Evolutionary conservation across 2,797 vertebrate genomes (phyloP).

Genomic region (Anisognathus igniventris): DNA sequence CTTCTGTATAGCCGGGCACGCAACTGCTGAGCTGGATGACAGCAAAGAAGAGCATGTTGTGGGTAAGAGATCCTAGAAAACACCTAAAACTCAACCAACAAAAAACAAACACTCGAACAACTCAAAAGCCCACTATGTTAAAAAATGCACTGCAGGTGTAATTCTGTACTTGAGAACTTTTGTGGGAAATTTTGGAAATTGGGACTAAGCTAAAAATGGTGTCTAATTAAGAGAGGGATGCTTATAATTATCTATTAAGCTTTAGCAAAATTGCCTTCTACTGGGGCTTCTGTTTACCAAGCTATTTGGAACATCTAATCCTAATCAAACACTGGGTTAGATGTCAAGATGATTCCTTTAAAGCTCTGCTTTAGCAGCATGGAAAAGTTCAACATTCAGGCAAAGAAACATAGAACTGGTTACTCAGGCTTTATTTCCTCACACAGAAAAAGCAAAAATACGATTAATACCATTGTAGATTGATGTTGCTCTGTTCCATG

Average conservation of each 20-base stretch:
- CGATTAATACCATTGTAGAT: not conserved
- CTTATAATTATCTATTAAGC: not conserved
- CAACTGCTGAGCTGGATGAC: not conserved
- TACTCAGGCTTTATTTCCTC: not conserved
- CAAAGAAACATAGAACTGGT: not conserved
- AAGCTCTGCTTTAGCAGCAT: not conserved
- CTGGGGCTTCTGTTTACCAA: not conserved
- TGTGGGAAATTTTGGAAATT: not conserved
- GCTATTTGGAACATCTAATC: not conserved
- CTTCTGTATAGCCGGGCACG: not conserved
- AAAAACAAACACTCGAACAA: not conserved
- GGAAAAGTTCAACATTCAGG: not conserved
- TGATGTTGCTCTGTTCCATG: not conserved
- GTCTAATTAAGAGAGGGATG: not conserved
- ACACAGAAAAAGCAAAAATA: not conserved
- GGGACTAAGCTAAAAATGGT: not conserved
- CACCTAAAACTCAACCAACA: not conserved
- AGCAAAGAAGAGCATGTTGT: not conserved
- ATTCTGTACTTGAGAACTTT: not conserved
- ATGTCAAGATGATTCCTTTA: not conserved
- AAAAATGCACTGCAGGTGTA: not conserved
- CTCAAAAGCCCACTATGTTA: not conserved
- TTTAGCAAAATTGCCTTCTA: not conserved
- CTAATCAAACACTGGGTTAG: not conserved
- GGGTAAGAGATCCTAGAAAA: conserved; percentile 56